Base-by-base conservation (phyloP, 2,797 vertebrate genomes). In the Ctenochaetus hawaiiensis region DNA sequence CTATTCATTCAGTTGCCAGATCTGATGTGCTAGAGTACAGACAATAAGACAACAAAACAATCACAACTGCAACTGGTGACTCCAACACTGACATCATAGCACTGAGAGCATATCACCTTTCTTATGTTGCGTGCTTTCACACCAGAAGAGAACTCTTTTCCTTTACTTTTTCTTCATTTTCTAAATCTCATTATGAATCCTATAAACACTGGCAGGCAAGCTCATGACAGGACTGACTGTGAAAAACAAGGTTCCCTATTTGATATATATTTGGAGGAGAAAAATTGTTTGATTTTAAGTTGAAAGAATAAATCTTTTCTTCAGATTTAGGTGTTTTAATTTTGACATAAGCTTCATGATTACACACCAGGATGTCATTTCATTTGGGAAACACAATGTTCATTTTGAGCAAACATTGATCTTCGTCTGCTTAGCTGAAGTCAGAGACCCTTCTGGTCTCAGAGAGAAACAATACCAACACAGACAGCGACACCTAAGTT, bases 401-500 rank as follows among this genome's bases (percentile, higher is more conserved):
- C 14, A 26, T 67, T n/a, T 53, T 18, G 23, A 59, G 23, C 53
- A 26, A 64, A 48, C 45, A 58, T 49, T 49, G 64, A 61, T 68
- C 26, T 62, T 60, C 67, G 62, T 73, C 18, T 74, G 44, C 34
- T 23, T 1, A 11, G 47, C 71, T 65, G 12, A 13, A 17, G 48
- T 53, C 22, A 22, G 47, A 52, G 8, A 22, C 12, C 20, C 51
- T 49, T 64, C 73, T 52, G 45, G 23, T 54, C 44, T 45, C 45
- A 1, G 14, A 58, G 20, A 62, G 18, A 60, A 62, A 81, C 48
- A 66, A 70, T n/a, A 37, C 34, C n/a, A 48, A 16, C 49, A 45
- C 57, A 51, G 54, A 69, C 48, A 66, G 67, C 0, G 6, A 60
- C 71, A 58, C 54, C 47, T 79, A 60, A 59, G 63, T 79, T 75